phyloP scores from a whole-genome alignment of 2,113 vertebrate species.

The Campylomormyrus tamandua region DNA sequence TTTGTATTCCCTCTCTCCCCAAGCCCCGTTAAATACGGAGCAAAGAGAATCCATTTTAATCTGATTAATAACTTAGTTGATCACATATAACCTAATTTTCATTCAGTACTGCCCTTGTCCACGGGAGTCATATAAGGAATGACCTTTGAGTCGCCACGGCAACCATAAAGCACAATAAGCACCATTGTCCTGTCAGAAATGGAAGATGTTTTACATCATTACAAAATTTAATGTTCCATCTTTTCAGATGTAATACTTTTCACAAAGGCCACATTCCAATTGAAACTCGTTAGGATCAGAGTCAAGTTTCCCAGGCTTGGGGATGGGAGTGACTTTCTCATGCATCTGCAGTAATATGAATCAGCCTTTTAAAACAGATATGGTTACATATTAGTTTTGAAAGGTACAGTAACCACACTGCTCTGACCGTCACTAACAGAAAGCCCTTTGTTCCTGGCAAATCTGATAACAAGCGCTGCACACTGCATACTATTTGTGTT shows the following conservation, averaged over 20 bases:
- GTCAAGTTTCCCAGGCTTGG: constrained; percentile 86
- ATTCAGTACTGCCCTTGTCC: constrained; percentile 93
- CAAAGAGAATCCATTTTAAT: constrained; percentile 99
- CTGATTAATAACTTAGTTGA: constrained; percentile 99
- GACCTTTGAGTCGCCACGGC: constrained; percentile 95
- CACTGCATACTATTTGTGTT: constrained; percentile 70
- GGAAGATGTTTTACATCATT: constrained; percentile 96
- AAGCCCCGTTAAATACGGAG: constrained; percentile 94
- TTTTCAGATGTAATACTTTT: constrained; percentile 85
- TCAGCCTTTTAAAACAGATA: constrained; percentile 99
- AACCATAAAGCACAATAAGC: constrained; percentile 94
- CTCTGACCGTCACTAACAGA: constrained; percentile 77
- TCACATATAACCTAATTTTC: constrained; percentile 99
- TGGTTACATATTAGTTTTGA: constrained; percentile 97
- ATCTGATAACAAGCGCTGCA: constrained; percentile 76
- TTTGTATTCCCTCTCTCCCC: constrained; percentile 69
- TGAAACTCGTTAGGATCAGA: constrained; percentile 87
- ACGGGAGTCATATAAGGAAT: constrained; percentile 87
- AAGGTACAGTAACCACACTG: constrained; percentile 86
- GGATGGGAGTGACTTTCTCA: constrained; percentile 86
- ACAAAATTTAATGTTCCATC: constrained; percentile 89
- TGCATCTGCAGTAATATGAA: constrained; percentile 94
- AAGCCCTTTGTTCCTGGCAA: constrained; percentile 77
- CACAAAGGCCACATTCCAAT: constrained; percentile 91
- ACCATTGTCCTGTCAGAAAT: constrained; percentile 91